Evolutionary conservation across 2,888 invertebrate species (phyloP).

Genomic region (Cybosia mesomella): DNA sequence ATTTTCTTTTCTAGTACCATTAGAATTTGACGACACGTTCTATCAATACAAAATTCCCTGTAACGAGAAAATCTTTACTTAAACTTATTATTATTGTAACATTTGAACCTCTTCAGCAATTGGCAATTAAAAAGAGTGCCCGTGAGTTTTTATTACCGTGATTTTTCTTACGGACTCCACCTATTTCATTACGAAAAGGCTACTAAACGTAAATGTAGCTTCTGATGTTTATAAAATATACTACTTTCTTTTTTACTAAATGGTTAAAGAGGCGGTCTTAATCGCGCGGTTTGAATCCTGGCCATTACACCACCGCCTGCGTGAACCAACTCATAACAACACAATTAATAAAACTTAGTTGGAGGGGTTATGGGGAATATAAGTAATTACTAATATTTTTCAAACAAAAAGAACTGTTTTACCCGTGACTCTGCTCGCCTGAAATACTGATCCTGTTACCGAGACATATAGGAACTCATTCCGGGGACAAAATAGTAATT

Average conservation of each 20-base stretch:
- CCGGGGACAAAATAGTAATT: too few relatives aligned
- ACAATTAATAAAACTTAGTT: too few relatives aligned
- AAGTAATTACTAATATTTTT: too few relatives aligned
- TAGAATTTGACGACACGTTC: not conserved
- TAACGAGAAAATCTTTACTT: not conserved
- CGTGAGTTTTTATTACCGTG: not conserved
- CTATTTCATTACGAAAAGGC: not conserved
- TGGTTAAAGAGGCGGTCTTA: too few relatives aligned
- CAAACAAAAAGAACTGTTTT: too few relatives aligned
- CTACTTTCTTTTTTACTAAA: not conserved
- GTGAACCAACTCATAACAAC: too few relatives aligned
- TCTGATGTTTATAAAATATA: not conserved
- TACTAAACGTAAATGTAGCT: not conserved
- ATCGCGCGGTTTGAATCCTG: not conserved
- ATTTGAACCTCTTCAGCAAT: constrained; percentile 2
- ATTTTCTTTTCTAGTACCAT: not conserved
- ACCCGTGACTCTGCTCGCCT: too few relatives aligned
- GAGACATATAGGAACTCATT: too few relatives aligned
- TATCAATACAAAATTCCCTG: not conserved
- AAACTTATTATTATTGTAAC: not conserved
- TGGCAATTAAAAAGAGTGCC: constrained; percentile 10
- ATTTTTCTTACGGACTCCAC: not conserved
- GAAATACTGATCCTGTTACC: too few relatives aligned
- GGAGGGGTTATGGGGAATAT: too few relatives aligned
- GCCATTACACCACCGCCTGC: too few relatives aligned